A percentile compares a stretch with the other conserved stretches of the same genome.
Conservation (phyloP, 2,888 invertebrate genomes). For the Cetonia aurata region DNA sequence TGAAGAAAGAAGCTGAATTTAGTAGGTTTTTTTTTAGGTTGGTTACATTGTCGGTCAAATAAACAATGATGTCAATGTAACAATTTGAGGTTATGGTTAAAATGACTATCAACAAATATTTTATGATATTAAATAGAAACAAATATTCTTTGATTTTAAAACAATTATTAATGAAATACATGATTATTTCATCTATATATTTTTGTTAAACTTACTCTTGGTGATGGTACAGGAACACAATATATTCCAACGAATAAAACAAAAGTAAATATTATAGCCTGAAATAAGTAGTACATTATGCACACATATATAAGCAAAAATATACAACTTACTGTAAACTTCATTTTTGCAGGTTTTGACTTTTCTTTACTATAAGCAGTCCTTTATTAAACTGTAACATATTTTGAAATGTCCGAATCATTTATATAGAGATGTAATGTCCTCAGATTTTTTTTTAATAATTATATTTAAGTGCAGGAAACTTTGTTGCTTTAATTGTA, state of each 20-base stretch:
- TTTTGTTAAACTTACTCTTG: neutral
- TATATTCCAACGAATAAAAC: neutral
- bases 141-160: neutral
- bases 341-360: constrained; percentile 2
- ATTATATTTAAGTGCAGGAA: constrained; percentile 18
- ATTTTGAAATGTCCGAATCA: neutral
- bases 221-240: neutral
- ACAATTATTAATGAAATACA: neutral
- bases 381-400: neutral
- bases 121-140: no score
- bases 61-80: no score
- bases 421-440: constrained; percentile 2
- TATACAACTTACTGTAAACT: constrained; percentile 10
- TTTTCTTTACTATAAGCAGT: neutral
- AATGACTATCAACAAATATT: no score
- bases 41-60: no score
- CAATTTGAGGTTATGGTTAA: no score
- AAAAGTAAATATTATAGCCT: neutral
- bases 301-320: neutral
- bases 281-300: neutral
- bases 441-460: neutral
- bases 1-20: no score
- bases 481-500: constrained; percentile 11
- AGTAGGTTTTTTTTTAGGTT: no score
- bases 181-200: neutral